A percentile compares a stretch with the other conserved stretches of the same genome.
These are phyloP conservation scores for Caenorhabditis tropicalis DNA, from an alignment of 1,140 invertebrate genomes.

Conservation along the genomic window DNA sequence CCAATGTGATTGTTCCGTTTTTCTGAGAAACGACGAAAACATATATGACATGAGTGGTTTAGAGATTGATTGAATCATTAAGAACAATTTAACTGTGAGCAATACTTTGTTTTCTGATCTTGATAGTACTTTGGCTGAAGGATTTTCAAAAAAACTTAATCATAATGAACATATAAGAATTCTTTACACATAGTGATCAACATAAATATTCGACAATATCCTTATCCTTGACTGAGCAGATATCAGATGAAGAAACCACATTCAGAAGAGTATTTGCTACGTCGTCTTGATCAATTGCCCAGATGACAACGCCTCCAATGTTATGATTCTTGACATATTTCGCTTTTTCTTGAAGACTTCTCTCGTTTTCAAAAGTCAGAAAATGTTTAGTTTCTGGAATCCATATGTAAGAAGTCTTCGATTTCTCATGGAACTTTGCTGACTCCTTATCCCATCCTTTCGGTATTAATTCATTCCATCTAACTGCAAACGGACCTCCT, in stretches of 20 bases:
- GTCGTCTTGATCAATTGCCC: constrained; percentile 91
- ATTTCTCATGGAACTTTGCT: constrained; percentile 58
- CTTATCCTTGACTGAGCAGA: not conserved
- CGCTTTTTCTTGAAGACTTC: constrained; percentile 57
- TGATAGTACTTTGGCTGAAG: no score
- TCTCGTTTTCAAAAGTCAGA: constrained; percentile 59
- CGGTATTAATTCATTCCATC: constrained; percentile 55
- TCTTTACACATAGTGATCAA: no score
- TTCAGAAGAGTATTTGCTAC: constrained; percentile 59
- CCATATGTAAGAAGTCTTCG: constrained; percentile 58
- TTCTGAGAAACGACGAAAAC: not conserved
- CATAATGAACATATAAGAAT: no score
- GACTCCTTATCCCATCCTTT: not conserved
- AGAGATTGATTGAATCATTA: no score
- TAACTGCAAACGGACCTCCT: constrained; percentile 50
- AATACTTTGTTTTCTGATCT: no score
- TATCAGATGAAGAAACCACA: constrained; percentile 7
- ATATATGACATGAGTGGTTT: not conserved
- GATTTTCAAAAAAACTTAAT: no score
- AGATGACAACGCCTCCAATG: constrained; percentile 84
- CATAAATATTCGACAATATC: not conserved
- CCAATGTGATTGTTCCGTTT: not conserved
- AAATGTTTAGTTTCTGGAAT: constrained; percentile 49
- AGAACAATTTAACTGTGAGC: no score
- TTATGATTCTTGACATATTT: constrained; percentile 78